Conservation (phyloP, 2,797 vertebrate species). For the Orientallactaga sibirica region DNA sequence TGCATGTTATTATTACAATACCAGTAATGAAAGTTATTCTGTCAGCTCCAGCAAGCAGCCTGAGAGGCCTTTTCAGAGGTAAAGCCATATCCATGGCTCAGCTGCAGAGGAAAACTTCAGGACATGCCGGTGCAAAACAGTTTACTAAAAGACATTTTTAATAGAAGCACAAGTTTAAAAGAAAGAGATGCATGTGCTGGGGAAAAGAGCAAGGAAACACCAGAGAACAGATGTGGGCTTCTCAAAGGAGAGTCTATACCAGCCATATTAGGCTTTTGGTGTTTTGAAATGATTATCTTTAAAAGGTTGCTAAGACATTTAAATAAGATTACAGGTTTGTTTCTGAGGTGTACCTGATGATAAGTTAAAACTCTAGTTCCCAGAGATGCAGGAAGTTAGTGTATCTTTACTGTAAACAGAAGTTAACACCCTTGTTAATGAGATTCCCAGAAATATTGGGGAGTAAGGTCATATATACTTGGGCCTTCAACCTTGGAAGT, state of each 20-base stretch:
- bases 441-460: neutral
- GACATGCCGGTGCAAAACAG: neutral
- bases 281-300: neutral
- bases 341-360: neutral
- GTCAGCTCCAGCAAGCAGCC: neutral
- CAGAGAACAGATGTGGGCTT: neutral
- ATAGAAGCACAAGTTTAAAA: neutral
- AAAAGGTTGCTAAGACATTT: neutral
- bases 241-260: neutral
- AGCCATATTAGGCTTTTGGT: neutral
- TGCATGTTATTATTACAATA: neutral
- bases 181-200: neutral
- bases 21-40: neutral
- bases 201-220: neutral
- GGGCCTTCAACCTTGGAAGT: neutral
- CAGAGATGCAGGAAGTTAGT: neutral
- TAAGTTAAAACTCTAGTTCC: neutral
- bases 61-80: neutral
- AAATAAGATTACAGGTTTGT: neutral
- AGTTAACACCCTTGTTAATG: neutral
- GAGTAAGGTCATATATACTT: neutral
- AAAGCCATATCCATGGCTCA: neutral
- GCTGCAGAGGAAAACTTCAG: neutral
- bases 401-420: neutral
- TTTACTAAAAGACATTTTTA: neutral